Evolutionary conservation across 2,113 vertebrate species (phyloP).

Genomic region (Phaethon lepturus): DNA sequence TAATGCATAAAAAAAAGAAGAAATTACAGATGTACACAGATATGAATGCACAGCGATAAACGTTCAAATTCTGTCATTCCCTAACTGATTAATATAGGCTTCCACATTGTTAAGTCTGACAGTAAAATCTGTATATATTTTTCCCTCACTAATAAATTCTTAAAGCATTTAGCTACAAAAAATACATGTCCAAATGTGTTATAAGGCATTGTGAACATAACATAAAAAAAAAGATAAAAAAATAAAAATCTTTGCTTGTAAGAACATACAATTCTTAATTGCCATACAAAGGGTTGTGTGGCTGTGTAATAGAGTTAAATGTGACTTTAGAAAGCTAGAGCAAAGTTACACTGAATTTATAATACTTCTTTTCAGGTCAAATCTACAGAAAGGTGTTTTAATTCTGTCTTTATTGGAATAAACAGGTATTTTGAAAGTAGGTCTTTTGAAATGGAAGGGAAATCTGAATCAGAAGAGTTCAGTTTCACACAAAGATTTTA

Average conservation of each 20-base stretch:
- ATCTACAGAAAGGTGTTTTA: neutral
- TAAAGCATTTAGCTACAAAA: neutral
- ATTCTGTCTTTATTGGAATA: neutral
- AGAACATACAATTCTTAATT: neutral
- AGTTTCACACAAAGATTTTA: neutral
- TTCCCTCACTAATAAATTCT: neutral
- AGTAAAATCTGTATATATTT: neutral
- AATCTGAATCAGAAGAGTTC: neutral
- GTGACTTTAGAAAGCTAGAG: neutral
- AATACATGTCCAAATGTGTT: neutral
- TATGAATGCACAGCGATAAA: neutral
- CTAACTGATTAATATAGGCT: neutral
- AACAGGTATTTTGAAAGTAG: neutral
- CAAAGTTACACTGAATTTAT: neutral
- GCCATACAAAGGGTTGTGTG: neutral
- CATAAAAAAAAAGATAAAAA: neutral
- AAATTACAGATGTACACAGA: neutral
- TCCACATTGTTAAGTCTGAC: neutral
- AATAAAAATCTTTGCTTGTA: neutral
- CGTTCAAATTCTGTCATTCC: neutral
- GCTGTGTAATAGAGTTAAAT: neutral
- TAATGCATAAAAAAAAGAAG: neutral
- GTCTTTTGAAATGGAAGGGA: neutral
- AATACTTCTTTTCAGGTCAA: neutral
- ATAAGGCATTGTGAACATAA: neutral